Evolutionary conservation across 2,113 vertebrate genomes (phyloP).

Genomic region (Trogon surrucura): DNA sequence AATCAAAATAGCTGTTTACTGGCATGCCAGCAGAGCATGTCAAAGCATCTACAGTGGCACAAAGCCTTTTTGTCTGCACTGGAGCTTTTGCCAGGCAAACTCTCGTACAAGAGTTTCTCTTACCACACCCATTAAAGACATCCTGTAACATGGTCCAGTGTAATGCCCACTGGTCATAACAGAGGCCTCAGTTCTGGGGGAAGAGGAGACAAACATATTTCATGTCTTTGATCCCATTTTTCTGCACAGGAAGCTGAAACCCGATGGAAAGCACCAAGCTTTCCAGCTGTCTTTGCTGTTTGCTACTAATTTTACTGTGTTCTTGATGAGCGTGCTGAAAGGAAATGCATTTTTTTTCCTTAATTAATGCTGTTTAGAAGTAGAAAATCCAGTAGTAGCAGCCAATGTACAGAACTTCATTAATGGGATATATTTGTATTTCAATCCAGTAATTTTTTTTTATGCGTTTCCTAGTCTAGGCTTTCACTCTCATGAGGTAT

Average conservation of each 20-base stretch:
- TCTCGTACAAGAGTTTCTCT: not conserved
- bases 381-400: not conserved
- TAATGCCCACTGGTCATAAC: not conserved
- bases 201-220: not conserved
- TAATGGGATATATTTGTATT: not conserved
- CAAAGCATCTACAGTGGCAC: not conserved
- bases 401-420: not conserved
- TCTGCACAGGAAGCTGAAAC: constrained; percentile 22
- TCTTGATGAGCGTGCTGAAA: not conserved
- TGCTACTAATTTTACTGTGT: not conserved
- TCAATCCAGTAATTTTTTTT: not conserved
- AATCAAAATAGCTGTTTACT: not conserved
- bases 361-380: not conserved
- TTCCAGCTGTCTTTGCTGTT: not conserved
- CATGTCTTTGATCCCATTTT: not conserved
- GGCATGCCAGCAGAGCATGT: not conserved
- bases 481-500: not conserved
- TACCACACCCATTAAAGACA: not conserved
- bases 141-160: not conserved
- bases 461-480: not conserved
- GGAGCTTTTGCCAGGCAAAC: not conserved
- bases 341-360: constrained; percentile 43
- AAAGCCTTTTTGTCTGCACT: not conserved
- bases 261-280: constrained; percentile 58
- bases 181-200: not conserved